Conservation (phyloP, 2,113 vertebrate species). For the Benitochromis conjunctus region DNA sequence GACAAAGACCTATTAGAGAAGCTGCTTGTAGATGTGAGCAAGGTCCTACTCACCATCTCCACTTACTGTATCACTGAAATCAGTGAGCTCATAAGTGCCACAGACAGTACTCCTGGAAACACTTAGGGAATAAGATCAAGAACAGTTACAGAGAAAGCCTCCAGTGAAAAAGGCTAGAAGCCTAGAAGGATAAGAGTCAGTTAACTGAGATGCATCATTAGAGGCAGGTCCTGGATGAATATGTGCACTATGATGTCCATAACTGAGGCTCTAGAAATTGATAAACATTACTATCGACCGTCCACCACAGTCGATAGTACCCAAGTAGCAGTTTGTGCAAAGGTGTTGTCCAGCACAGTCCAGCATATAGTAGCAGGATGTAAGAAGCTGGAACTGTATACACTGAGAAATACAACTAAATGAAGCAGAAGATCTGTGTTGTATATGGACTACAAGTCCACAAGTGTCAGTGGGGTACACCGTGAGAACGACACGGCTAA, state of each 20-base stretch:
- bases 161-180: too few species aligned
- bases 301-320: neutral
- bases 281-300: too few species aligned
- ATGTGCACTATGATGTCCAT: too few species aligned
- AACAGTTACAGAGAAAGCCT: neutral
- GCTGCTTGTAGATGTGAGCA: neutral
- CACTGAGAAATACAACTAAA: neutral
- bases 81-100: neutral
- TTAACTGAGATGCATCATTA: too few species aligned
- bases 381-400: neutral
- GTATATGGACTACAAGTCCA: neutral
- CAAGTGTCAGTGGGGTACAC: neutral
- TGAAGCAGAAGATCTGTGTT: neutral
- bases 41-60: neutral
- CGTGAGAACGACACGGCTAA: neutral
- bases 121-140: neutral
- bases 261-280: neutral
- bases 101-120: neutral
- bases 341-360: neutral
- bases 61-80: neutral
- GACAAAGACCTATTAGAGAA: neutral
- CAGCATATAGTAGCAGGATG: neutral
- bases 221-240: too few species aligned
- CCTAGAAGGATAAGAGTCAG: too few species aligned
- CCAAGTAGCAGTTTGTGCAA: neutral